A percentile compares a stretch with the other conserved stretches of the same genome.
Conservation (phyloP, 2,113 vertebrate species). For the Lycocorax pyrrhopterus region DNA sequence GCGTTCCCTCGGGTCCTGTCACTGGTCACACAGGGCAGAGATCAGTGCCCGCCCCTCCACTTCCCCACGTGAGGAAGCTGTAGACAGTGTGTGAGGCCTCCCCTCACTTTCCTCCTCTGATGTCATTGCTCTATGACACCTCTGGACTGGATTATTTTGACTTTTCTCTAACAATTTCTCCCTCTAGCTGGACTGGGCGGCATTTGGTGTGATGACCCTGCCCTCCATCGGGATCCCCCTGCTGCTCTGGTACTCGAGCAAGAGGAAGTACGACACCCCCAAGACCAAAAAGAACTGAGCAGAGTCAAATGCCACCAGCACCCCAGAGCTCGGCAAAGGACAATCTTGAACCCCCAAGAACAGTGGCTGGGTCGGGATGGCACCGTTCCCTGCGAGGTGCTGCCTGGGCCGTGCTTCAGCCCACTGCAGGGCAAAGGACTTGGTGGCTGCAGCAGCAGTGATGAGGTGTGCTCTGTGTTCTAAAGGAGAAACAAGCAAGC, state of each 20-base stretch:
- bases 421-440: neutral
- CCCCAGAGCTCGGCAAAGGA: neutral
- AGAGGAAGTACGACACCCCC: slow-evolving; percentile 91
- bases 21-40: neutral
- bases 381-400: too few species aligned
- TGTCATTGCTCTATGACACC: neutral
- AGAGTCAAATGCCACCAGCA: neutral
- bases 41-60: neutral
- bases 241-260: slow-evolving; percentile 97
- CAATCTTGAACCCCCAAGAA: rapidly evolving
- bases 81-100: neutral
- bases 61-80: neutral
- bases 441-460: neutral
- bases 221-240: slow-evolving; percentile 95
- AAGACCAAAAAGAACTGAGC: slow-evolving; percentile 93
- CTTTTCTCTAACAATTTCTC: neutral
- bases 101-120: neutral
- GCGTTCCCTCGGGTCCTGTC: neutral
- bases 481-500: neutral
- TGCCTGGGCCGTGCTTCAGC: neutral
- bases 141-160: neutral
- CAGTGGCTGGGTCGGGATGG: neutral
- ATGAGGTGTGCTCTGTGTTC: neutral
- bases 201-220: slow-evolving; percentile 95
- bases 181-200: slow-evolving; percentile 91